phyloP scores from a whole-genome alignment of 2,888 invertebrate species.

The Drosophila anomalata region DNA sequence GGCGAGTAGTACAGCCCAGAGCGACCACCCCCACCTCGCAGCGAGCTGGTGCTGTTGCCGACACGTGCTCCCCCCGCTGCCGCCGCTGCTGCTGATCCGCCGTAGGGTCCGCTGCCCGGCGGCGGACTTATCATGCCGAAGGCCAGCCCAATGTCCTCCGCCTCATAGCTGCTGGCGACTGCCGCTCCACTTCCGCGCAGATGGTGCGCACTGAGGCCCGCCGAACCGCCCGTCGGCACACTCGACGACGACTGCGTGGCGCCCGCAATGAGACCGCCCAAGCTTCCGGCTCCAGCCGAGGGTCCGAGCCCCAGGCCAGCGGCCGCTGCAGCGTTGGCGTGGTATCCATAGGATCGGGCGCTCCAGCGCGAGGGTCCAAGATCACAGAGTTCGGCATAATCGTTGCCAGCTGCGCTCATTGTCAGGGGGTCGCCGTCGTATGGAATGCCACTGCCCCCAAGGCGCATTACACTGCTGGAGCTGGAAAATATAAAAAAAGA shows the following conservation, averaged over 20 bases:
- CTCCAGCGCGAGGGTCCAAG: conserved; percentile 84
- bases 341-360: conserved; percentile 83
- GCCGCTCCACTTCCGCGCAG: conserved; percentile 73
- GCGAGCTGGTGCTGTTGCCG: conserved; percentile 84
- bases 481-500: conserved; percentile 11
- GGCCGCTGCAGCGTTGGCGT: conserved; percentile 78
- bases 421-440: conserved; percentile 84
- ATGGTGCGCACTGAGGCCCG: conserved; percentile 79
- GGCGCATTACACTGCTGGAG: conserved; percentile 82
- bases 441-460: conserved; percentile 82
- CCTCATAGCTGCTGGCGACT: conserved; percentile 83
- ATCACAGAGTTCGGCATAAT: conserved; percentile 85
- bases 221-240: conserved; percentile 80
- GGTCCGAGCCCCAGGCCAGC: conserved; percentile 65
- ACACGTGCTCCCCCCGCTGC: conserved; percentile 65
- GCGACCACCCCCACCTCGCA: conserved; percentile 85
- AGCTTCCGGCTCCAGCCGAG: conserved; percentile 35
- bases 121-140: conserved; percentile 81
- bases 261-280: conserved; percentile 62
- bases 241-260: conserved; percentile 80
- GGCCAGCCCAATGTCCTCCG: conserved; percentile 82
- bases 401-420: conserved; percentile 84
- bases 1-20: conserved; percentile 93
- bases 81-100: conserved; percentile 26
- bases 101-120: conserved; percentile 70